These are phyloP conservation scores for Amphipyra tragopoginis DNA, from an alignment of 2,888 invertebrate species.

Conservation along the genomic window DNA sequence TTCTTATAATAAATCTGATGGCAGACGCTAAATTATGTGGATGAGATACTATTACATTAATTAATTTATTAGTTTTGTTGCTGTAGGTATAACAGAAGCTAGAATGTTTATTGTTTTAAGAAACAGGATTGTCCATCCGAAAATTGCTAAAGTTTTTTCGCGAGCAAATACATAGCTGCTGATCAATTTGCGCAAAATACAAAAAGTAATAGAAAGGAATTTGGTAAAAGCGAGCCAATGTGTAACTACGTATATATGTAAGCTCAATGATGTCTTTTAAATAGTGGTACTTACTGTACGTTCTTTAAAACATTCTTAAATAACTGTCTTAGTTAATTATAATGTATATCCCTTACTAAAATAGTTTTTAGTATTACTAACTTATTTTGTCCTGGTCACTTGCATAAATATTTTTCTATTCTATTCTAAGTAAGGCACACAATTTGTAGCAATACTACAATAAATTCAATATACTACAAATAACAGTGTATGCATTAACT, in stretches of 20 bases:
- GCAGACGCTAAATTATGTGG: conserved; percentile 19
- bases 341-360: no score
- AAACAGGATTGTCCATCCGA: neutral
- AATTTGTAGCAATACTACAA: no score
- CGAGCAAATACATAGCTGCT: neutral
- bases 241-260: no score
- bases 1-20: conserved; percentile 3
- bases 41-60: conserved; percentile 2
- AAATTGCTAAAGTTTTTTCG: no score
- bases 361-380: no score
- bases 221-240: neutral
- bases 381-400: no score
- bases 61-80: conserved; percentile 20
- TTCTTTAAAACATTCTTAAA: no score
- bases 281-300: no score
- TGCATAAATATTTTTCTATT: no score
- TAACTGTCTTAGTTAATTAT: no score
- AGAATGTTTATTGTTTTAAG: conserved; percentile 1
- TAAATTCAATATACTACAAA: neutral
- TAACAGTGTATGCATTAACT: neutral
- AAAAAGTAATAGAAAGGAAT: neutral
- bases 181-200: neutral
- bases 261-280: no score
- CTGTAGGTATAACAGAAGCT: conserved; percentile 1
- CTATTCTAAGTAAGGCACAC: no score